phyloP scores from a whole-genome alignment of 2,113 vertebrate species.

The Aegithalos caudatus region DNA sequence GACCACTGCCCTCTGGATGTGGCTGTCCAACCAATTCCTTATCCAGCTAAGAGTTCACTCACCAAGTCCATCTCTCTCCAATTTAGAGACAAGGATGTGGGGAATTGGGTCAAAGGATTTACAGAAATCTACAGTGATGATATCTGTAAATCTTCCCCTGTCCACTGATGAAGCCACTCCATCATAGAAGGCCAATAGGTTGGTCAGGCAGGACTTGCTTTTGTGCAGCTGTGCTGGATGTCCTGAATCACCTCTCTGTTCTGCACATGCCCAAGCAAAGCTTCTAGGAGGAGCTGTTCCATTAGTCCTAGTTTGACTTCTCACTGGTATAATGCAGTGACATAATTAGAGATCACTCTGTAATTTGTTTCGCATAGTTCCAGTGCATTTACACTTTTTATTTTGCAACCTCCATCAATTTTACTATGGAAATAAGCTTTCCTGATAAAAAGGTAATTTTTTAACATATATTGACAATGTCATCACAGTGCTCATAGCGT shows the following conservation, averaged over 20 bases:
- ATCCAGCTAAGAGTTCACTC: background rate
- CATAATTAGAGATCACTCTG: background rate
- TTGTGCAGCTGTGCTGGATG: rapidly evolving
- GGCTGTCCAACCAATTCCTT: background rate
- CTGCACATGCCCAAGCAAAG: background rate
- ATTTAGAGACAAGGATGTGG: background rate
- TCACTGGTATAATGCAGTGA: background rate
- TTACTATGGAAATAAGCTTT: background rate
- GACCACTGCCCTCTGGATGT: background rate
- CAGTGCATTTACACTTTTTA: background rate
- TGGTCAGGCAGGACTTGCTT: background rate
- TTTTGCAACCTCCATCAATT: background rate
- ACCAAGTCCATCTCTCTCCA: background rate
- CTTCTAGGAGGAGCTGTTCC: background rate
- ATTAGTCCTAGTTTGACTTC: background rate
- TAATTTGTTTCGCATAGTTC: background rate
- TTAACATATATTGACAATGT: background rate
- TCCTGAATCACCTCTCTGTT: background rate
- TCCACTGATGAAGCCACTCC: background rate
- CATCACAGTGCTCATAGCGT: background rate
- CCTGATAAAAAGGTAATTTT: background rate
- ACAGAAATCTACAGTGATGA: background rate
- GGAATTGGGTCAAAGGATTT: rapidly evolving
- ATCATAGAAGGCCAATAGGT: background rate
- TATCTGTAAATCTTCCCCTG: background rate